Base-by-base conservation (phyloP, 2,888 invertebrate genomes). In the Mayetiola destructor region DNA sequence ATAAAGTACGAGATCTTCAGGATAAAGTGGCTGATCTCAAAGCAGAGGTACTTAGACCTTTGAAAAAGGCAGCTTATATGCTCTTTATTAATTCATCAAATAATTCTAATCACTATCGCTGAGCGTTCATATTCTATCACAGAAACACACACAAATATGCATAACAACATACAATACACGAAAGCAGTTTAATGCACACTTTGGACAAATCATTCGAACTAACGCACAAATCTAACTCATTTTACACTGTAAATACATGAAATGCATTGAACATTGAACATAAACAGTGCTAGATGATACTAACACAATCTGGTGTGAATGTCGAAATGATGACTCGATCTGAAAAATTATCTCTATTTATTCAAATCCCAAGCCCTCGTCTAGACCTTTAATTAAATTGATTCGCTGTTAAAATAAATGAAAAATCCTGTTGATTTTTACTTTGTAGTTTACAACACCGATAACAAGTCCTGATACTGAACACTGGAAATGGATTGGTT, bases 1-100 rank as follows among this genome's bases (percentile, higher is more conserved):
- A 91, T 62, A 80, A 85, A 65, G 88, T 90, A 27, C 81, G 90
- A 59, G 92, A 93, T 64, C 76, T 95, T 60, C 92, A 93, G 72
- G 92, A 93, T 72, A 88, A 88, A 73, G 85, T 95, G 61, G 89
- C 88, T 36, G 92, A 93, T 71, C 78, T 94, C 32, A 90, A 90
- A 75, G 89, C 93, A 57, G 94, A 95, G 86, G 94, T 94, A 76
- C 76, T 75, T 69, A 36, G 20, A 53, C 12, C 12, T 32, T 12
- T 32, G 30, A 48, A 48, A n/a, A 27, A 16, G 53, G 20, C 2
- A 48, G 27, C 27, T 27, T 57, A 27, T 58, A 55, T 52, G 32
- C 32, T n/a, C 16, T 59, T 30, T 40, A 59, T 59, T 54, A 60
- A 36, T 37, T 56, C 42, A 56, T 59, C 48, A 48, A 48, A 48